These are phyloP conservation scores for Tichodroma muraria DNA, from an alignment of 2,113 vertebrate species.

Conservation along the genomic window DNA sequence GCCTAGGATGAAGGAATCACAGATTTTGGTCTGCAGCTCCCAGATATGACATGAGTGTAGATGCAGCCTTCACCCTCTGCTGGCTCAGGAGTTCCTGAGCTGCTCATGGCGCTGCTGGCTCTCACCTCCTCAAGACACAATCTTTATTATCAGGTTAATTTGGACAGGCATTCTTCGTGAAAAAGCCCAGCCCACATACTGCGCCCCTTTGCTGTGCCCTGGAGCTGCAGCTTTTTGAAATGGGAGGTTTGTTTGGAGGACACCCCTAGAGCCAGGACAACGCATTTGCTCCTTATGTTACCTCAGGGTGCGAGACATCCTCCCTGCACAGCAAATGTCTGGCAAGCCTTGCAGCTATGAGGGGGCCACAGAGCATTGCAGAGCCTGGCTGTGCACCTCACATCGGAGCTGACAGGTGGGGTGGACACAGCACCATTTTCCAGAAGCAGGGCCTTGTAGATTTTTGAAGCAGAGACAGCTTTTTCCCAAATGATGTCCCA, in stretches of 20 bases:
- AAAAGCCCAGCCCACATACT: background rate
- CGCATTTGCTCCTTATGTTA: background rate
- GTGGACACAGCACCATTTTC: background rate
- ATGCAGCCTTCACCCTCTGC: background rate
- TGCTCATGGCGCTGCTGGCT: background rate
- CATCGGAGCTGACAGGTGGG: background rate
- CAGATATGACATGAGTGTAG: background rate
- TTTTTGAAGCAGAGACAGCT: background rate
- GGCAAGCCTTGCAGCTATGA: background rate
- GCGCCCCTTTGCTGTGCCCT: fast-evolving
- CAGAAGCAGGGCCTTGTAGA: background rate
- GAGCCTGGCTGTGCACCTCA: background rate
- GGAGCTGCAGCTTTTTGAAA: background rate
- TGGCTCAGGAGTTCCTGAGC: background rate
- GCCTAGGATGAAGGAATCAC: background rate
- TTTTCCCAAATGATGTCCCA: background rate
- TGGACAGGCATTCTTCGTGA: background rate
- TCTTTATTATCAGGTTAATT: background rate
- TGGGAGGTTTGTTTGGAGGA: background rate
- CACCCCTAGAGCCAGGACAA: background rate
- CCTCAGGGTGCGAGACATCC: background rate
- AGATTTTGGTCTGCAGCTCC: background rate
- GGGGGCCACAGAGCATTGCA: background rate
- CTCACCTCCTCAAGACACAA: background rate
- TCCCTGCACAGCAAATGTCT: background rate